A percentile compares a stretch with the other conserved stretches of the same genome.
Evolutionary conservation across 2,888 invertebrate species (phyloP).

Genomic region (Eupithecia pulchellata): DNA sequence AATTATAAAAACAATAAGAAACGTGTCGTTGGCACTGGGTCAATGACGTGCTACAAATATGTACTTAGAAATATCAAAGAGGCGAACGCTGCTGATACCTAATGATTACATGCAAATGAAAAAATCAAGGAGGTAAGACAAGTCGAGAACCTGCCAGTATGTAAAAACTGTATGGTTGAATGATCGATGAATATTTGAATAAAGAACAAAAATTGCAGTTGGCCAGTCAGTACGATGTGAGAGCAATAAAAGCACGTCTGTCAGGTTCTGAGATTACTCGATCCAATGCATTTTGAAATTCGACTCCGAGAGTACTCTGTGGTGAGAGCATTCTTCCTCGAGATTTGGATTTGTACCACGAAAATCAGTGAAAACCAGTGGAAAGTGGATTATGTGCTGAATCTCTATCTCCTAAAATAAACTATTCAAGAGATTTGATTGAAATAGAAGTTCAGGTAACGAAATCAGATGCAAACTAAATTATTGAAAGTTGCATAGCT

Average conservation of each 20-base stretch:
- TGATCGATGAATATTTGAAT: not conserved
- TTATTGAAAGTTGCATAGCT: not conserved
- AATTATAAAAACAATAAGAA: too few relatives aligned
- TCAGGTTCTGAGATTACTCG: conserved; percentile 65
- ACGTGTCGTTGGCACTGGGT: too few relatives aligned
- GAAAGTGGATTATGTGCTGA: not conserved
- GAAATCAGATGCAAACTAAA: not conserved
- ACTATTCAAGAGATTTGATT: not conserved
- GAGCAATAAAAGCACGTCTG: too few relatives aligned
- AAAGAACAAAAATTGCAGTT: not conserved
- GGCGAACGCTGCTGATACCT: not conserved
- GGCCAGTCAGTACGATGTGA: too few relatives aligned
- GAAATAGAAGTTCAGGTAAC: not conserved
- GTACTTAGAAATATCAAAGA: not conserved
- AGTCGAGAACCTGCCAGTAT: not conserved
- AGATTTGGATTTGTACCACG: not conserved
- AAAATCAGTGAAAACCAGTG: not conserved
- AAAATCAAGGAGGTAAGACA: not conserved
- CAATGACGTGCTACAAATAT: too few relatives aligned
- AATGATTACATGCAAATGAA: not conserved
- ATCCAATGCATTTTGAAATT: conserved; percentile 67
- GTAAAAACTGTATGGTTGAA: not conserved
- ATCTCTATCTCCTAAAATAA: not conserved
- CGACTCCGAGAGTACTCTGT: conserved; percentile 53
- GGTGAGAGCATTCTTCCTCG: conserved; percentile 51